Evolutionary conservation across 2,888 invertebrate species (phyloP), one percentile per base, ranked within the genome.

Genomic region (Imbricaverruca yamaguchii): DNA sequence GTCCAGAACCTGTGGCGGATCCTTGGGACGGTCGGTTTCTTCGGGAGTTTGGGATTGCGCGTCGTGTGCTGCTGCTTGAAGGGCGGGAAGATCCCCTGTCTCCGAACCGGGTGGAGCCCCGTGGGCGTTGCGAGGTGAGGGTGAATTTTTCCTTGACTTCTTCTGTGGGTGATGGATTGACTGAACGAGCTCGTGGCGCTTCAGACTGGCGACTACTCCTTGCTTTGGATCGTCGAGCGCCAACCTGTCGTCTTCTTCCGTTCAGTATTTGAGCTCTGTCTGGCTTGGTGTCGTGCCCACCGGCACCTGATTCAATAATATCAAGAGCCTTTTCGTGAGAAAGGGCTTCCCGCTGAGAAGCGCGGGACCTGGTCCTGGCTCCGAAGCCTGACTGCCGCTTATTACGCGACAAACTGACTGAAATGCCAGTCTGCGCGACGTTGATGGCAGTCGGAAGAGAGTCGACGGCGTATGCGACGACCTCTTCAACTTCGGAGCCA

Each of bases 381-480:
- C 74, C 74, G 74, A 74, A 74, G 74, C 74, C 21, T 53, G 74
- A 74, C 74, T 74, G 53, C 8, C 74, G 53, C 74, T 74, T 74
- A 55, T 15, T 55, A 21, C 74, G 74, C 53, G 53, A 74, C 74
- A 74, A 55, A 55, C 13, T 15, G 69, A 39, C 39, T 15, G 18
- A 23, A 12, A 39, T n/a, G 18, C 69, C 69, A n/a, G 69, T 18
- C 74, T 65, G n/a, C 7, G 55, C 74, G 21, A 9, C 53, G 1
- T 74, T 55, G 2, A 53, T 11, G 53, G 74, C 74, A 74, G 74
- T 55, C 74, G 21, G 53, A 55, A 74, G 74, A 39, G 69, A 39
- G 74, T 74, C 74, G 74, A 53, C 74, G 55, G 6, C 53, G 21
- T 53, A 23, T 10, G 18, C 53, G 74, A 69, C 69, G 69, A 74